phyloP scores from a whole-genome alignment of 1,140 invertebrate genomes.

The Drosophila prosaltans region DNA sequence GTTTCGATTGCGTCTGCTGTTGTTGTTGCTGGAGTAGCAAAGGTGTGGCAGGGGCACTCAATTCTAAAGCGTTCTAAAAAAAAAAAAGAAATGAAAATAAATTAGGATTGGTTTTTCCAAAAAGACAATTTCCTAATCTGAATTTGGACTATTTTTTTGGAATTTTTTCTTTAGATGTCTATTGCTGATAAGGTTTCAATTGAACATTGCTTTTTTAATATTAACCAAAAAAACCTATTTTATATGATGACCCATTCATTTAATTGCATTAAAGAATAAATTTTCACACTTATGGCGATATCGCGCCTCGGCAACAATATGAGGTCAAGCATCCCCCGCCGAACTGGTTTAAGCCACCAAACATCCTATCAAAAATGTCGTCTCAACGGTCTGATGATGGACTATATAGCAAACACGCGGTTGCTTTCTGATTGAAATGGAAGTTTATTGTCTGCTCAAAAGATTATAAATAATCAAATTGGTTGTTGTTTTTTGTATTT shows the following conservation, averaged over 20 bases:
- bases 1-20: conserved; percentile 83
- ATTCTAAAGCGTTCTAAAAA: conserved; percentile 93
- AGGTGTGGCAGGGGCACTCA: conserved; percentile 95
- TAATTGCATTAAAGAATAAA: conserved; percentile 33
- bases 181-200: too few relatives aligned
- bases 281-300: conserved; percentile 50
- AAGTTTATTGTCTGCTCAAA: conserved; percentile 30
- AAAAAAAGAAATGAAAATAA: conserved; percentile 44
- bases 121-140: neutral
- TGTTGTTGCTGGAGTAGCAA: conserved; percentile 86
- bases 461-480: conserved; percentile 73
- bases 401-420: conserved; percentile 21
- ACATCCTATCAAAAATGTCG: conserved; percentile 20
- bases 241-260: neutral
- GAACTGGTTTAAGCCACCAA: conserved; percentile 14
- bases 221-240: neutral
- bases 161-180: neutral
- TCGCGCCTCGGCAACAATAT: conserved; percentile 26
- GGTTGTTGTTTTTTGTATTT: conserved; percentile 33
- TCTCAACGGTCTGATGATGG: neutral
- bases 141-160: neutral
- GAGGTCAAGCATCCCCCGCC: neutral
- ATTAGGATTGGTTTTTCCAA: neutral
- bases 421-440: conserved; percentile 10
- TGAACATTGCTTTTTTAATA: too few relatives aligned